Conservation (phyloP, 2,888 invertebrate genomes). For the Girardia tigrina region DNA sequence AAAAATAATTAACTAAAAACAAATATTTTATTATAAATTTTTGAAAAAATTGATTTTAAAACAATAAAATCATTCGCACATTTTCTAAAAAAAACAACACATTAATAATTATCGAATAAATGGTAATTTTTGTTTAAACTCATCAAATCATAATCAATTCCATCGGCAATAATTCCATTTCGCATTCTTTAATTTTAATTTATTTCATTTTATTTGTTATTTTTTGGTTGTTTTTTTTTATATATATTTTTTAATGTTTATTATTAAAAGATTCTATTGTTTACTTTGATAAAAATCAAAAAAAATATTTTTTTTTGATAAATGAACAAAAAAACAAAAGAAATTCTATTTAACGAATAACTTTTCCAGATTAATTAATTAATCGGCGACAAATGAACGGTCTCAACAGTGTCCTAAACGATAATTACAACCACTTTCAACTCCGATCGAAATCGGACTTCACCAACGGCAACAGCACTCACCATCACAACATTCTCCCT, state of each 20-base stretch:
- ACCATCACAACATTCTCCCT: too few relatives aligned
- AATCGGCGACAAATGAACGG: neutral
- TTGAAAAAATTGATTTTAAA: too few relatives aligned
- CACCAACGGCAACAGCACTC: neutral
- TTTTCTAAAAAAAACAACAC: too few relatives aligned
- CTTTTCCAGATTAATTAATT: too few relatives aligned
- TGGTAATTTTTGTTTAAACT: conserved; percentile 4
- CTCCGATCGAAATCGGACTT: neutral
- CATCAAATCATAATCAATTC: neutral
- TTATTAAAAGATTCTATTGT: neutral
- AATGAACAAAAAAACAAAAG: too few relatives aligned
- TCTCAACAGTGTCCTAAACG: neutral
- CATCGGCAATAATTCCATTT: neutral
- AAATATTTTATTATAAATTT: too few relatives aligned
- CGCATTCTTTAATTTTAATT: neutral
- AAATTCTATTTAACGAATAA: too few relatives aligned
- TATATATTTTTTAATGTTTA: neutral
- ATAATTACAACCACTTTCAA: neutral
- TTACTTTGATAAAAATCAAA: neutral
- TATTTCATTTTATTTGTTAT: neutral
- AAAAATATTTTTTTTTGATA: neutral
- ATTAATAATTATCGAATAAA: too few relatives aligned
- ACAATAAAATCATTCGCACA: too few relatives aligned
- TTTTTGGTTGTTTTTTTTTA: neutral
- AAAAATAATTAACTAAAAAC: too few relatives aligned